Evolutionary conservation across 2,113 vertebrate genomes (phyloP), one percentile per base, ranked within the genome.

Genomic region (Ctenodactylus gundi): DNA sequence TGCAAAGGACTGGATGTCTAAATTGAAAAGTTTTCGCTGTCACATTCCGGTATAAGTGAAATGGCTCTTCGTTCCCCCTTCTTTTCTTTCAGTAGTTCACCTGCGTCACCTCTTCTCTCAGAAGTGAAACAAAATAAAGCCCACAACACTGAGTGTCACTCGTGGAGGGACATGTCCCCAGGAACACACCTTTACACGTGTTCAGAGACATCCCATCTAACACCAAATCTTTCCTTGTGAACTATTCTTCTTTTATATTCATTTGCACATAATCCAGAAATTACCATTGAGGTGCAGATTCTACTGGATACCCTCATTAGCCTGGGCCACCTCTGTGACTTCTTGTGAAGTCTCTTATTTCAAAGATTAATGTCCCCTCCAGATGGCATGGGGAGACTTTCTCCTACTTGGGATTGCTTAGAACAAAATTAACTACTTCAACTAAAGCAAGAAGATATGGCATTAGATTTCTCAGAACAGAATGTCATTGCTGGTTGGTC

Each of bases 21-120:
- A 95, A 96, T 87, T 95, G 93, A 95, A 95, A 96, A 85, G 39
- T 41, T 94, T 90, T 85, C 14, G 57, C 95, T 93, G 85, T 93
- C 92, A 67, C 60, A 87, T 70, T 72, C 84, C 75, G 60, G 76
- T 68, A 13, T 13, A 23, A 78, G 31, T 64, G 72, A 95, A 90
- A 91, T 55, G 9, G 53, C 44, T 89, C 49, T 96, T 94, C 73
- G 51, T 21, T 18, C 10, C n/a, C 76, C 7, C 60, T 65, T 92
- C 53, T 49, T 92, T 49, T 85, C 93, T 46, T 17, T 77, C 83
- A 62, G 34, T 13, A 15, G 44, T 65, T 82, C 57, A n/a, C 87
- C 84, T 57, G 2, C 21, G 76, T 81, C 93, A 91, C 84, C 58
- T 67, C 70, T 88, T 84, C 70, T 73, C 84, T 94, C 87, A 36